Base-by-base conservation (phyloP, 2,888 invertebrate species). In the Sesia apiformis region DNA sequence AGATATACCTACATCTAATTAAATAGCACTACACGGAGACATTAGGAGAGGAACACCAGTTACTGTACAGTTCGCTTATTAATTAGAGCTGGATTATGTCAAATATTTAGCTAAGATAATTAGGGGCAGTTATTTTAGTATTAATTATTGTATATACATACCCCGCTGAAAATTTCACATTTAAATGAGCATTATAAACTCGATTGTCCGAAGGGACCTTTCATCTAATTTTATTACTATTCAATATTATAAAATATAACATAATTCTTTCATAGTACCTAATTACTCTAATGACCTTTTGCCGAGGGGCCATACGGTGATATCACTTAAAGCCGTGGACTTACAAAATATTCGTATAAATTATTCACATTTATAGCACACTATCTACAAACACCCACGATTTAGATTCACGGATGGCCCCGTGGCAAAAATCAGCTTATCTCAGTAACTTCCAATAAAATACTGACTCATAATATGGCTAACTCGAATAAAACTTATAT, bases 361-460 rank as follows among this genome's bases (percentile, higher is more conserved):
- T 87, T 88, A 88, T 88, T 86, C 87, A 88, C 88, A 87, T 85
- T 85, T 86, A 87, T 86, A 86, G 88, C 86, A 87, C 83, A 87
- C 82, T 89, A 89, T 87, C 87, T 87, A 88, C 87, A 87, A 75
- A 83, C 84, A 86, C 78, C 81, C 85, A 78, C 81, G 72, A 67
- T 70, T 78, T 78, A 78, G 74, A 74, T 74, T 77, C 80, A 78
- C 79, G 72, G 65, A 70, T 74, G 85, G 80, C 83, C 84, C 85
- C 81, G 67, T 79, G 68, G 81, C 82, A 80, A 72, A 77, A 81
- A 85, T 81, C 79, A 69, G 63, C 79, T 79, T 78, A 83, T 64
- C 63, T 67, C 69, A 69, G 68, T 76, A 78, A 84, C 75, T 79
- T 85, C 78, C 78, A 81, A 85, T 88, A 83, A 81, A 85, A 88